Conservation (phyloP, 2,797 vertebrate genomes). For the Pogoniulus pusillus region DNA sequence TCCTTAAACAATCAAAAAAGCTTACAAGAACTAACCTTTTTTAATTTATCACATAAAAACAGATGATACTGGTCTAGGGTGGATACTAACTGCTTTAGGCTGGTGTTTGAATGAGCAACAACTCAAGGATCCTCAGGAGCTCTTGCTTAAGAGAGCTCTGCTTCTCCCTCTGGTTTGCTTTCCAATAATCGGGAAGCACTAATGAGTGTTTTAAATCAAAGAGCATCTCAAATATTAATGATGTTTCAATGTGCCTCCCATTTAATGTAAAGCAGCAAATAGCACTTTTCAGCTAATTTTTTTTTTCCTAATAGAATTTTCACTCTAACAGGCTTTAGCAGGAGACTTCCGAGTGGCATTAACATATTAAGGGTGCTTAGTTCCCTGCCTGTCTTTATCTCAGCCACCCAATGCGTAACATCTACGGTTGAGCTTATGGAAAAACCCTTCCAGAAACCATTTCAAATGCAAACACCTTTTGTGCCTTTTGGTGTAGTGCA, state of each 20-base stretch:
- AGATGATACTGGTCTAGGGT: background rate
- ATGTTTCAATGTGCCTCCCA: conserved; percentile 23
- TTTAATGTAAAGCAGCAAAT: conserved; percentile 13
- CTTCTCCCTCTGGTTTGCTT: conserved; percentile 63
- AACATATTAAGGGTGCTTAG: conserved; percentile 37
- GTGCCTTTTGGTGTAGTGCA: conserved; percentile 7
- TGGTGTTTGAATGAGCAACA: conserved; percentile 42
- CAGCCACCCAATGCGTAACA: conserved; percentile 30
- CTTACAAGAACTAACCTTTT: conserved; percentile 51
- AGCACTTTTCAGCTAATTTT: conserved; percentile 19
- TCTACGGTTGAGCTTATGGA: background rate
- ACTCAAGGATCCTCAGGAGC: conserved; percentile 56
- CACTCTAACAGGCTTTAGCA: conserved; percentile 4
- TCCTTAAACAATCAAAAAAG: conserved; percentile 21
- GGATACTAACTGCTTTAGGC: conserved; percentile 32
- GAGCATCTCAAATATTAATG: conserved; percentile 53
- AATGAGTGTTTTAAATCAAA: conserved; percentile 66
- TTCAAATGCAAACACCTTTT: conserved; percentile 46
- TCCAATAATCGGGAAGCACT: conserved; percentile 58
- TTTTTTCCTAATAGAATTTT: background rate
- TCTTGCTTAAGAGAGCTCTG: conserved; percentile 3
- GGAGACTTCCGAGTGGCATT: background rate
- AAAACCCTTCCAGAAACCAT: conserved; percentile 44
- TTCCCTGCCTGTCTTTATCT: conserved; percentile 17
- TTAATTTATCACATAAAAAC: conserved; percentile 56